These are phyloP conservation scores for Lutraria rhynchaena DNA, from an alignment of 1,140 invertebrate genomes.

Conservation along the genomic window DNA sequence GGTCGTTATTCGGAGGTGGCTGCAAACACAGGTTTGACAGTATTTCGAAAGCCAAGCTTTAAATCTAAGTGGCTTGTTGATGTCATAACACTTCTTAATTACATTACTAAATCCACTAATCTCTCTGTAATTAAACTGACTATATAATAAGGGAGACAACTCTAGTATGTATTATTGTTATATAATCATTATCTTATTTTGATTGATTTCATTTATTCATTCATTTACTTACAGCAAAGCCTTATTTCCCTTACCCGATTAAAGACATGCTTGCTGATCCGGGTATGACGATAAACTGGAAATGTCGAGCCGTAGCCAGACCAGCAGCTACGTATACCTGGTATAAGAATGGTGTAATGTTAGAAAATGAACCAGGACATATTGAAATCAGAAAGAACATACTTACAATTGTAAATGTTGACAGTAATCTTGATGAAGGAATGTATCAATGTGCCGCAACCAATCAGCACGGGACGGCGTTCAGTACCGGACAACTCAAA, in stretches of 20 bases:
- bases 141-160: no score
- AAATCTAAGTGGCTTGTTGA: no score
- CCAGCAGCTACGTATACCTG: constrained; percentile 41
- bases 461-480: constrained; percentile 93
- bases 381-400: constrained; percentile 30
- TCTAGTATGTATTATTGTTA: no score
- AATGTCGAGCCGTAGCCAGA: constrained; percentile 45
- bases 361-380: background rate
- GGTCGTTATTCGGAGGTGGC: no score
- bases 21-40: no score
- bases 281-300: constrained; percentile 37
- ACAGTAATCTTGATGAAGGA: constrained; percentile 81
- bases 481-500: constrained; percentile 94
- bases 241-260: constrained; percentile 48
- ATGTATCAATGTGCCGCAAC: constrained; percentile 97
- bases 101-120: no score
- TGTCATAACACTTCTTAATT: no score
- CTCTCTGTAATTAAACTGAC: no score
- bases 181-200: no score
- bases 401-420: constrained; percentile 29
- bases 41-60: no score
- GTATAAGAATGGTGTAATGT: constrained; percentile 48
- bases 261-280: constrained; percentile 35
- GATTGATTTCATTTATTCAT: no score
- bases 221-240: constrained; percentile 47